Percentiles rank a stretch among this genome's conserved stretches.
Evolutionary conservation across 2,888 invertebrate genomes (phyloP).

Genomic region (Slavum lentiscoides): DNA sequence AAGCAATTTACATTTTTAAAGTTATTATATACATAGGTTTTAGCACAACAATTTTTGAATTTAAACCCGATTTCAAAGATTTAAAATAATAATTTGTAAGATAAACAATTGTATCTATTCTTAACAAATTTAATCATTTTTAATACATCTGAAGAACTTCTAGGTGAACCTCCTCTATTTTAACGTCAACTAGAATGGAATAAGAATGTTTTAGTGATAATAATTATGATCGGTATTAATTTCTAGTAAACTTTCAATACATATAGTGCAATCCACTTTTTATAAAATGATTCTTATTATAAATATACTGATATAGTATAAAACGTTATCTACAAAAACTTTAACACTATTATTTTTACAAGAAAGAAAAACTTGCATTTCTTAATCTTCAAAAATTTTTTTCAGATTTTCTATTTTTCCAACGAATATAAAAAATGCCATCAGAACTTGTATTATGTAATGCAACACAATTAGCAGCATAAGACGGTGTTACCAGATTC

Average conservation of each 20-base stretch:
- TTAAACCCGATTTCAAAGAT: too few species aligned
- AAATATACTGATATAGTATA: slow-evolving; percentile 11
- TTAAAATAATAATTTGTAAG: too few species aligned
- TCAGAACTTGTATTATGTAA: neutral
- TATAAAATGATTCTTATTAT: neutral
- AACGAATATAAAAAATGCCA: slow-evolving; percentile 3
- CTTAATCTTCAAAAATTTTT: too few species aligned
- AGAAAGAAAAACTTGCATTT: too few species aligned
- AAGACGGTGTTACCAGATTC: neutral
- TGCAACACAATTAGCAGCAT: slow-evolving; percentile 3
- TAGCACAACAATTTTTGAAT: too few species aligned
- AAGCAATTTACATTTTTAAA: too few species aligned
- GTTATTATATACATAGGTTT: too few species aligned
- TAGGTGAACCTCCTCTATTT: neutral
- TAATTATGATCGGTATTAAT: slow-evolving; percentile 2
- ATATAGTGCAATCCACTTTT: neutral
- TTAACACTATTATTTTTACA: slow-evolving; percentile 13
- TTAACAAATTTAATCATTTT: slow-evolving; percentile 5
- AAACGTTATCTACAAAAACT: slow-evolving; percentile 11
- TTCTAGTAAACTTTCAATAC: slow-evolving; percentile 19
- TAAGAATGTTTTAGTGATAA: neutral
- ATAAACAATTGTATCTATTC: too few species aligned
- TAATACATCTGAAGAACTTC: neutral
- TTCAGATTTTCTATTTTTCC: slow-evolving; percentile 2
- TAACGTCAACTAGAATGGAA: neutral